Percentiles rank a stretch among this genome's conserved stretches.
Conservation (phyloP, 2,113 vertebrate species). For the Mesembrinibis cayennensis region DNA sequence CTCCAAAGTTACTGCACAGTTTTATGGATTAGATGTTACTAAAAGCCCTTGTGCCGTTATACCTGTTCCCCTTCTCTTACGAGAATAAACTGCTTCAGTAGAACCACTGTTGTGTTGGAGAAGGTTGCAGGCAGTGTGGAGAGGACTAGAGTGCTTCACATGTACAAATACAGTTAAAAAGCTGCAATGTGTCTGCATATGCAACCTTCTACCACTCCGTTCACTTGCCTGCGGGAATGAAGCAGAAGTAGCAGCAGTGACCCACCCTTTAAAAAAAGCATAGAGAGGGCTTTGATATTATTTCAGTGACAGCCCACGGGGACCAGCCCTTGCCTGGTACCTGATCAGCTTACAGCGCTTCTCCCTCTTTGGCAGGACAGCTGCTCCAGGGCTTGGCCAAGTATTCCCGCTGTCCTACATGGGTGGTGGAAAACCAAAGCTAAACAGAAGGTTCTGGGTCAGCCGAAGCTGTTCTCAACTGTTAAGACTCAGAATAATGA, state of each 20-base stretch:
- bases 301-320: neutral
- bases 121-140: neutral
- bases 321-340: conserved; percentile 8
- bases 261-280: conserved; percentile 27
- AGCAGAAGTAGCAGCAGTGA: conserved; percentile 9
- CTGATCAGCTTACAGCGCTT: conserved; percentile 66
- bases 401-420: conserved; percentile 24
- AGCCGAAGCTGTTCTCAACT: neutral
- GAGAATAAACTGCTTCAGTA: neutral
- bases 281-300: conserved; percentile 20
- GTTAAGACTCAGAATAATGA: neutral
- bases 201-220: neutral
- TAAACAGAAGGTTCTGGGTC: conserved; percentile 1
- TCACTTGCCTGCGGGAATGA: neutral
- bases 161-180: neutral
- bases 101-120: neutral
- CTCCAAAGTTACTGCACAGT: neutral
- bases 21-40: neutral
- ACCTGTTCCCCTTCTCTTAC: neutral
- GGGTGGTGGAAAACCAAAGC: conserved; percentile 23
- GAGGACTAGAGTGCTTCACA: neutral
- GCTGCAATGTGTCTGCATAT: neutral
- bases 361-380: conserved; percentile 71
- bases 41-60: neutral
- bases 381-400: conserved; percentile 59